Base-by-base conservation (phyloP, 2,797 vertebrate species). In the Lates japonicus region DNA sequence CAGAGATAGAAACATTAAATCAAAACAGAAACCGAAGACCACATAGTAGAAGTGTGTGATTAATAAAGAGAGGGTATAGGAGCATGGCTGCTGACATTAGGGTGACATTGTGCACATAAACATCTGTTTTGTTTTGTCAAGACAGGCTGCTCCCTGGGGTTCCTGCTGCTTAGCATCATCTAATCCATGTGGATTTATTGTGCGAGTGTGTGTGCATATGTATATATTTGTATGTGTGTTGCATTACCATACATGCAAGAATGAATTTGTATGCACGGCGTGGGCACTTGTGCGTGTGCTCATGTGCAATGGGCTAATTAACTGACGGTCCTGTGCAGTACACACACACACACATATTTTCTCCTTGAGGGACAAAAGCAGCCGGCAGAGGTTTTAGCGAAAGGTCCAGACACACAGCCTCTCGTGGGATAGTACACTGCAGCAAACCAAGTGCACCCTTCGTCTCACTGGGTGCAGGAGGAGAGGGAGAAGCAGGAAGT, bases 81-180 rank as follows among this genome's bases (percentile, higher is more conserved):
- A 80, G 48, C 11, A 0, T 12, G 76, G 85, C 80, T 57, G 86
- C 84, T 87, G 88, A 87, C 87, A 88, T 88, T 48, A 82, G 81
- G 84, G 78, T 84, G 88, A 86, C 89, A 83, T 77, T 87, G 84
- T 78, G 76, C 91, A 71, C 84, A 74, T 59, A 84, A 85, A 93
- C 91, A 93, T 93, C 87, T 92, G 90, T 90, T 91, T 88, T 90
- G 86, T 90, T 91, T 89, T 85, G 86, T 88, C 77, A 87, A 88
- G 90, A 80, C 88, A 79, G 88, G 31, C 84, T 65, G 78, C 79
- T 91, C 92, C 88, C 87, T 25, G 67, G 87, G 90, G 89, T 84
- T 66, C 76, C 70, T 22, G 83, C 87, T 80, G 86, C 88, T 84
- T 63, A 76, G 76, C 82, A 5, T 90, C 84, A 79, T 83, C 89